Evolutionary conservation across 2,888 invertebrate genomes (phyloP).

Genomic region (Herminia tarsipennalis): DNA sequence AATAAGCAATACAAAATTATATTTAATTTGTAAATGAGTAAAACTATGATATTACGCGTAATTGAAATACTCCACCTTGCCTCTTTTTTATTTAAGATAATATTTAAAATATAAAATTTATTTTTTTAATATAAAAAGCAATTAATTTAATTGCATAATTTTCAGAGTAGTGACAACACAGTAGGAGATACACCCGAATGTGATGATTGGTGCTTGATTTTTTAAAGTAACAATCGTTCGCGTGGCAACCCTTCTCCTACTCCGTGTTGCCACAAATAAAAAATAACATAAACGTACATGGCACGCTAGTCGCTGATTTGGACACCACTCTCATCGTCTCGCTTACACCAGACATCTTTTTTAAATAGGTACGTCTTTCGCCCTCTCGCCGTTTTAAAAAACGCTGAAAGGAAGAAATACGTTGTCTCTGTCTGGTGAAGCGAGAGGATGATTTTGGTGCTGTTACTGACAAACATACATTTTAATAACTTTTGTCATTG

Average conservation of each 20-base stretch:
- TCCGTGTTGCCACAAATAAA: conserved; percentile 76
- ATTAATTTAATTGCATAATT: conserved; percentile 48
- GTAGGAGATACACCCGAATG: conserved; percentile 76
- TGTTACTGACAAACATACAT: conserved; percentile 62
- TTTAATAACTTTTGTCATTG: conserved; percentile 58
- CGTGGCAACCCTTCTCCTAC: conserved; percentile 68
- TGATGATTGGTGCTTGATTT: conserved; percentile 73
- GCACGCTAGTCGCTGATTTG: conserved; percentile 83
- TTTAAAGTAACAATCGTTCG: conserved; percentile 74
- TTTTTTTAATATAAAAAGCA: conserved; percentile 31
- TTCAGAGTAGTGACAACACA: conserved; percentile 79
- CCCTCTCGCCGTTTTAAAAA: conserved; percentile 17
- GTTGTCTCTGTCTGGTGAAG: conserved; percentile 62
- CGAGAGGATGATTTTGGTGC: conserved; percentile 72
- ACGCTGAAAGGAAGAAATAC: conserved; percentile 42
- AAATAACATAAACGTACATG: conserved; percentile 72
- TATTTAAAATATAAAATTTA: conserved; percentile 10
- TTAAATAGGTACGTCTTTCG: conserved; percentile 11
- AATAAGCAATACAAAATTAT: too few species aligned
- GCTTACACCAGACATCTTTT: conserved; percentile 61
- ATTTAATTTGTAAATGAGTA: too few species aligned
- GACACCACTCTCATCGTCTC: conserved; percentile 80
- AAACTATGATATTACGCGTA: too few species aligned
- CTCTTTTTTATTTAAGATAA: conserved; percentile 27
- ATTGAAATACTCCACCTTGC: conserved; percentile 23